Evolutionary conservation across 2,797 vertebrate species (phyloP).

Genomic region (Pampus argenteus): DNA sequence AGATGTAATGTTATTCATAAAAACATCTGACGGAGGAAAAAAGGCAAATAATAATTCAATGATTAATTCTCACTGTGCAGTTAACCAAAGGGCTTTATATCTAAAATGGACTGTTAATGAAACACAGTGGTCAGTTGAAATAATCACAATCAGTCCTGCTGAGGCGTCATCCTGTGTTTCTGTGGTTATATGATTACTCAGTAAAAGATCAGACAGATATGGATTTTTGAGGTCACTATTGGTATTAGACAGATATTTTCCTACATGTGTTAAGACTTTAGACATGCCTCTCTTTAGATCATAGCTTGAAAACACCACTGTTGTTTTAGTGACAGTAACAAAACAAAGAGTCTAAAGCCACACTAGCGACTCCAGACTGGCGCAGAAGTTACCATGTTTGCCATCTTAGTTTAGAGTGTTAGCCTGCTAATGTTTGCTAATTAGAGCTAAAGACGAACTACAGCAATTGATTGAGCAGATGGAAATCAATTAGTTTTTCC

Average conservation of each 20-base stretch:
- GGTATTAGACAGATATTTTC: background rate
- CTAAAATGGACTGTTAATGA: conserved; percentile 32
- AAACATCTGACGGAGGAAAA: conserved; percentile 19
- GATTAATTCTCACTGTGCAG: conserved; percentile 34
- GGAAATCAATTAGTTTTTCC: too few species aligned
- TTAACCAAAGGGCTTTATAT: conserved; percentile 30
- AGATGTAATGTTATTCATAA: conserved; percentile 59
- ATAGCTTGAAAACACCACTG: background rate
- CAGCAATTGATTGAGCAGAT: too few species aligned
- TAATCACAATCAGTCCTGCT: conserved; percentile 3
- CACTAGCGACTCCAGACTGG: background rate
- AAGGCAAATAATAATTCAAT: conserved; percentile 38
- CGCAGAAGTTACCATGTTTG: too few species aligned
- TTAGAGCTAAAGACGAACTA: too few species aligned
- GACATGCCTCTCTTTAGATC: background rate
- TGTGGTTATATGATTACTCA: conserved; percentile 9
- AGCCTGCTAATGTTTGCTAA: too few species aligned
- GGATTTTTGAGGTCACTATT: background rate
- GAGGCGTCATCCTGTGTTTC: conserved; percentile 12
- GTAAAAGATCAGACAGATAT: conserved; percentile 10
- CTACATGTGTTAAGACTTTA: background rate
- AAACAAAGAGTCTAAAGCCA: background rate
- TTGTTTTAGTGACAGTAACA: background rate
- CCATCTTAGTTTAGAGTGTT: too few species aligned
- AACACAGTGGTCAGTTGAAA: conserved; percentile 2